phyloP scores from a whole-genome alignment of 2,113 vertebrate genomes.

The Hyperoodon ampullatus region DNA sequence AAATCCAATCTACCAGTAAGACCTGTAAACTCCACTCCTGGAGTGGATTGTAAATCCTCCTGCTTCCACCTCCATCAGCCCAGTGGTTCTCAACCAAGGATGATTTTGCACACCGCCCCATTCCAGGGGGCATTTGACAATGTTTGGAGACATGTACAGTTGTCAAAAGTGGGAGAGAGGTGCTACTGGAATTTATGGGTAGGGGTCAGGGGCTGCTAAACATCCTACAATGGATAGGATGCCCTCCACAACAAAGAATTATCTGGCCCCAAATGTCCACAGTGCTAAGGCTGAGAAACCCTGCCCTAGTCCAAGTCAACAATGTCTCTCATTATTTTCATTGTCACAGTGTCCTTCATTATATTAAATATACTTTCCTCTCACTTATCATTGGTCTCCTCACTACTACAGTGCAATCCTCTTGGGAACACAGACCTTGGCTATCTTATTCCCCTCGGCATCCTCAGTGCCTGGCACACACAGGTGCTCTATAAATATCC shows the following conservation, averaged over 20 bases:
- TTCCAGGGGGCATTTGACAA: not conserved
- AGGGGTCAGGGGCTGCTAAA: not conserved
- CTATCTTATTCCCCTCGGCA: not conserved
- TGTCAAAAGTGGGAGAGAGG: not conserved
- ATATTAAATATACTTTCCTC: not conserved
- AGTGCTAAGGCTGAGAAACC: not conserved
- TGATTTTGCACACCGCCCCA: not conserved
- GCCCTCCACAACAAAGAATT: not conserved
- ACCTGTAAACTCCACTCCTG: not conserved
- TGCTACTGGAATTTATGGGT: not conserved
- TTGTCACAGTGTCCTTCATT: fast-evolving
- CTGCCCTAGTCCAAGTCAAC: not conserved
- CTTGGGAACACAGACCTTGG: not conserved
- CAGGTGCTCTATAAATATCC: not conserved
- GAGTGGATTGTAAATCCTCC: too few species aligned
- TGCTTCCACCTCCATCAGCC: not conserved
- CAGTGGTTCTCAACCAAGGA: not conserved
- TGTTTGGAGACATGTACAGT: not conserved
- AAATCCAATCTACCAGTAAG: not conserved
- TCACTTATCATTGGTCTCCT: not conserved
- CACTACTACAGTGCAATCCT: not conserved
- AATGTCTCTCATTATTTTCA: fast-evolving
- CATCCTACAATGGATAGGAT: not conserved
- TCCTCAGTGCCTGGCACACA: not conserved
- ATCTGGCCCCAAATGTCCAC: not conserved